Percentiles rank a stretch among this genome's conserved stretches.
These are phyloP conservation scores for Periophthalmus modestus DNA, from an alignment of 2,113 vertebrate species.

Conservation along the genomic window DNA sequence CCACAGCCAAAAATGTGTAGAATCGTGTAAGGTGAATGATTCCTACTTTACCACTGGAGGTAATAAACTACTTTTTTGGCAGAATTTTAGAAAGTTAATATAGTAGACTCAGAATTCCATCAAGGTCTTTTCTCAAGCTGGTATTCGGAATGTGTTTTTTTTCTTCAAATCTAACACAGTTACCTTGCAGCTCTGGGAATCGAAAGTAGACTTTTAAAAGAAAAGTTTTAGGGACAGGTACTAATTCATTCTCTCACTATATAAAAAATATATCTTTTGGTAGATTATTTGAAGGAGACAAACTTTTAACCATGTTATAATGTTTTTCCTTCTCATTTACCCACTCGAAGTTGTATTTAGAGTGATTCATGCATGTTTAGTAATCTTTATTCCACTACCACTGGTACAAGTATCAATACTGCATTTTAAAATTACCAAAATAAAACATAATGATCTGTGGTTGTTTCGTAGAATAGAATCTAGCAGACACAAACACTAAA, in stretches of 20 bases:
- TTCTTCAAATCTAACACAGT: not conserved
- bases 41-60: not conserved
- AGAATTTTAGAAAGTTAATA: not conserved
- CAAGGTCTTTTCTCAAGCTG: not conserved
- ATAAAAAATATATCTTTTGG: not conserved
- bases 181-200: not conserved
- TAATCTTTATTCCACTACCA: too few relatives aligned
- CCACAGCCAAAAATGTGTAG: not conserved
- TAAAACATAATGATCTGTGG: too few relatives aligned
- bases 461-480: too few relatives aligned
- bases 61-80: not conserved
- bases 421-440: too few relatives aligned
- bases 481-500: too few relatives aligned
- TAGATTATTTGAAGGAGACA: not conserved
- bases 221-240: not conserved
- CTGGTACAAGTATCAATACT: too few relatives aligned
- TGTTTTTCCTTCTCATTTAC: too few relatives aligned
- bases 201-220: not conserved
- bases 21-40: not conserved
- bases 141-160: not conserved
- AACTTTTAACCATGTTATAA: too few relatives aligned
- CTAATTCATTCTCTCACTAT: not conserved
- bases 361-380: too few relatives aligned
- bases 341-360: too few relatives aligned
- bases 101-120: not conserved